phyloP scores from a whole-genome alignment of 2,797 vertebrate species.

The Sebastes reedi region DNA sequence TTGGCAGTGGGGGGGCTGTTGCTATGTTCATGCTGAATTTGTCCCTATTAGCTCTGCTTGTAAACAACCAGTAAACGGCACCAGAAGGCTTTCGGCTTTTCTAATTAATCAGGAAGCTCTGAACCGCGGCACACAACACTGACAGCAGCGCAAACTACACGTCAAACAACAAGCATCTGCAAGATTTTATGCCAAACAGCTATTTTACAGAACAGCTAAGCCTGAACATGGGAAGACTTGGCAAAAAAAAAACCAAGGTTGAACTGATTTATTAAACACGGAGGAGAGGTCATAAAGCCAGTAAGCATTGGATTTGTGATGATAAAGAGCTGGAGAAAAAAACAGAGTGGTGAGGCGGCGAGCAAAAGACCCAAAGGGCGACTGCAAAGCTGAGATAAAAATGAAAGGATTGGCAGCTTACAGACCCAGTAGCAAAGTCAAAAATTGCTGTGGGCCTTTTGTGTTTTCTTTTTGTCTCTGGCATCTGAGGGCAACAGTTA shows the following conservation, averaged over 20 bases:
- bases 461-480: constrained; percentile 17
- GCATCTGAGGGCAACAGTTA: constrained; percentile 13
- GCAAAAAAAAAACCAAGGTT: background rate
- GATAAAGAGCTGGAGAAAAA: constrained; percentile 30
- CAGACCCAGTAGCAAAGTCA: constrained; percentile 5
- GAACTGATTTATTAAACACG: constrained; percentile 25
- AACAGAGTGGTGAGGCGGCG: background rate
- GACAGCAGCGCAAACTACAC: background rate
- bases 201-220: background rate
- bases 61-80: constrained; percentile 43
- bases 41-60: constrained; percentile 44
- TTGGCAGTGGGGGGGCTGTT: constrained; percentile 60
- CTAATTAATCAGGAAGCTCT: constrained; percentile 27
- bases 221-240: background rate
- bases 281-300: constrained; percentile 12
- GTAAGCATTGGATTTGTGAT: constrained; percentile 26
- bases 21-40: constrained; percentile 55
- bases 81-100: constrained; percentile 4
- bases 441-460: constrained; percentile 18
- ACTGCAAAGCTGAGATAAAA: constrained; percentile 62
- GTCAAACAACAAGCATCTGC: background rate
- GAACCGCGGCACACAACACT: background rate
- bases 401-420: constrained; percentile 39
- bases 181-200: background rate
- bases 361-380: constrained; percentile 32